Evolutionary conservation across 2,797 vertebrate genomes (phyloP), one percentile per base, ranked within the genome.

Genomic region (Rhynchotus rufescens): DNA sequence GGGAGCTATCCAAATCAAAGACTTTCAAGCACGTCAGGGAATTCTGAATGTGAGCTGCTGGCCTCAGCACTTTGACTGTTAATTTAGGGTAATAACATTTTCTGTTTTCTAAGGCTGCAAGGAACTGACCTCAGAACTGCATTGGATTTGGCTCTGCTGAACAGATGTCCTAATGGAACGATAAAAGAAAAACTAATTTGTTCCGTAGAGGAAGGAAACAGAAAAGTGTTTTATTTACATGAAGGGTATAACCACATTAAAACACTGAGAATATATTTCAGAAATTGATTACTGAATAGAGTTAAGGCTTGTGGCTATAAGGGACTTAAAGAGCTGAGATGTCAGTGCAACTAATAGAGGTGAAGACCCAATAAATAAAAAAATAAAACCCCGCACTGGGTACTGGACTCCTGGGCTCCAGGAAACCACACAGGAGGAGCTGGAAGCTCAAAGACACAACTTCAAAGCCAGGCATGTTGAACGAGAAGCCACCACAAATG

Each of bases 151-250:
- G 77, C 83, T 92, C 32, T 75, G 62, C 42, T 90, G 76, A 96
- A 86, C 94, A 95, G 91, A 84, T 96, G 85, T 92, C 92, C 25
- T 84, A 92, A 88, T 83, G 54, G 77, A 65, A 93, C 89, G 75
- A 88, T 80, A 80, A 88, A 96, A 80, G 86, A 54, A 54, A 30
- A 30, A 54, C 83, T 73, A 56, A 86, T 91, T 88, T 88, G 51
- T 88, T 89, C 57, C 32, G 9, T 20, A 75, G 78, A 82, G 51
- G 23, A 78, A 89, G 86, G 64, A 32, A 94, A 80, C 23, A 84
- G 57, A 34, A 64, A 92, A 82, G 20, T 59, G 42, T 88, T 96
- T 88, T 88, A 84, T 96, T 95, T 93, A 86, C 72, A 77, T 71
- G 44, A 86, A 81, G 45, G 26, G n/a, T 57, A 57, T 68, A 86